These are phyloP conservation scores for Sitodiplosis mosellana DNA, from an alignment of 1,140 invertebrate genomes.

Conservation along the genomic window DNA sequence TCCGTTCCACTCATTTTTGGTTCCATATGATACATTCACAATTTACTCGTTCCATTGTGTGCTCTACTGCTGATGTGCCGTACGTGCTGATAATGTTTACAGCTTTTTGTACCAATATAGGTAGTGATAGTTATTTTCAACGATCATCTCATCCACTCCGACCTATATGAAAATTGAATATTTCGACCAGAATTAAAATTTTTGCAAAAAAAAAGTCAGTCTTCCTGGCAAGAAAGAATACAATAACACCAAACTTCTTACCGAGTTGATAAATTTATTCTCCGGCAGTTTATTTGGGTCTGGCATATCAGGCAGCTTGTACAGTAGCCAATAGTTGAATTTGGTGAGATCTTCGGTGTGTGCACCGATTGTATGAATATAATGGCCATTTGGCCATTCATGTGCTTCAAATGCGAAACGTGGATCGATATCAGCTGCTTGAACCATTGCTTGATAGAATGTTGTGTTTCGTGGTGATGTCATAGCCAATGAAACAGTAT, in stretches of 20 bases:
- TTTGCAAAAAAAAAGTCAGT: too few relatives aligned
- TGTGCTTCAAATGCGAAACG: conserved; percentile 52
- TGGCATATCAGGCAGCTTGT: conserved; percentile 52
- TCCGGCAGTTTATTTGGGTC: conserved; percentile 58
- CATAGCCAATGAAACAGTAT: conserved; percentile 18
- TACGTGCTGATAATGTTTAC: conserved; percentile 27
- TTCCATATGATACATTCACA: too few relatives aligned
- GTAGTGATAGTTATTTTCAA: conserved; percentile 66
- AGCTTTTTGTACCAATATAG: conserved; percentile 84
- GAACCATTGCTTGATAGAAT: conserved; percentile 69
- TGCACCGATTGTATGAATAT: conserved; percentile 60
- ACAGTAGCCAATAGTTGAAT: conserved; percentile 75
- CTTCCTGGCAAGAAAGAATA: too few relatives aligned
- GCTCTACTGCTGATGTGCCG: too few relatives aligned
- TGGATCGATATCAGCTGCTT: conserved; percentile 57
- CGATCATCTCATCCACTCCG: conserved; percentile 64
- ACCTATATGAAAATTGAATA: too few relatives aligned
- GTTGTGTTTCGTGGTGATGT: conserved; percentile 24
- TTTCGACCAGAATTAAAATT: too few relatives aligned
- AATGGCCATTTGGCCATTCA: conserved; percentile 78
- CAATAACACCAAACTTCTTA: too few relatives aligned
- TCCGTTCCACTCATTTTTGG: too few relatives aligned
- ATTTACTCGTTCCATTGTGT: too few relatives aligned
- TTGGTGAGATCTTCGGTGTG: conserved; percentile 6
- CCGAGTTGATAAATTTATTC: conserved; percentile 65